These are phyloP conservation scores for Microdon myrmicae DNA, from an alignment of 2,888 invertebrate species.

Conservation along the genomic window DNA sequence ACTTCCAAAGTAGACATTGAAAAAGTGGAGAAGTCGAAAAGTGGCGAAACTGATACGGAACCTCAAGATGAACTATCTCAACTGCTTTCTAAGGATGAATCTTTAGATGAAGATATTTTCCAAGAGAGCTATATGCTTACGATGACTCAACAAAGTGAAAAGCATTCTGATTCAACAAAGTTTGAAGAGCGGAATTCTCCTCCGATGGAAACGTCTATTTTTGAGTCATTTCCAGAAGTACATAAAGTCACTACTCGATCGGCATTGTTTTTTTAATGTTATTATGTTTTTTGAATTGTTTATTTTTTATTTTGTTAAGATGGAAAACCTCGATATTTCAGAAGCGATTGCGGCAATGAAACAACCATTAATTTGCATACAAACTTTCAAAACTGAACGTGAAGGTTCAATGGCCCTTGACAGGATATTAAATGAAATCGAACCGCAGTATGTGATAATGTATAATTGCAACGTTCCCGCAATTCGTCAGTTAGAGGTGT, in stretches of 20 bases:
- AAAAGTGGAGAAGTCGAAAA: constrained; percentile 35
- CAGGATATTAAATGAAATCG: constrained; percentile 73
- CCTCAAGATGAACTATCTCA: constrained; percentile 59
- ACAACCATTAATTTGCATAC: constrained; percentile 78
- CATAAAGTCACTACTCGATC: constrained; percentile 21
- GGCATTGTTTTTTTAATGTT: too few relatives aligned
- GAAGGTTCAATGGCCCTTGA: constrained; percentile 79
- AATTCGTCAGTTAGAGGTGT: constrained; percentile 90
- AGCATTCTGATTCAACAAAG: constrained; percentile 36
- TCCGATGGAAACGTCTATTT: constrained; percentile 64
- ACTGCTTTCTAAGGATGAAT: constrained; percentile 58
- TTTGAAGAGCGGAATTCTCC: constrained; percentile 47
- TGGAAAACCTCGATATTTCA: constrained; percentile 76
- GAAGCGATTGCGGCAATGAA: constrained; percentile 69
- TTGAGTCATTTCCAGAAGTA: constrained; percentile 76
- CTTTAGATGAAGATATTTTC: constrained; percentile 67
- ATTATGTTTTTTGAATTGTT: constrained; percentile 26
- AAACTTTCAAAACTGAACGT: constrained; percentile 78
- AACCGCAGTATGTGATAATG: constrained; percentile 86
- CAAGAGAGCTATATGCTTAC: constrained; percentile 78
- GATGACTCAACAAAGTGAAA: constrained; percentile 70
- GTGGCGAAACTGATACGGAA: constrained; percentile 48
- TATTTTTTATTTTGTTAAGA: constrained; percentile 64
- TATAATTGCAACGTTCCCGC: constrained; percentile 90
- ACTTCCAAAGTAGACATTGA: constrained; percentile 56